These are phyloP conservation scores for Coelopa pilipes DNA, from an alignment of 2,888 invertebrate species.

Conservation along the genomic window DNA sequence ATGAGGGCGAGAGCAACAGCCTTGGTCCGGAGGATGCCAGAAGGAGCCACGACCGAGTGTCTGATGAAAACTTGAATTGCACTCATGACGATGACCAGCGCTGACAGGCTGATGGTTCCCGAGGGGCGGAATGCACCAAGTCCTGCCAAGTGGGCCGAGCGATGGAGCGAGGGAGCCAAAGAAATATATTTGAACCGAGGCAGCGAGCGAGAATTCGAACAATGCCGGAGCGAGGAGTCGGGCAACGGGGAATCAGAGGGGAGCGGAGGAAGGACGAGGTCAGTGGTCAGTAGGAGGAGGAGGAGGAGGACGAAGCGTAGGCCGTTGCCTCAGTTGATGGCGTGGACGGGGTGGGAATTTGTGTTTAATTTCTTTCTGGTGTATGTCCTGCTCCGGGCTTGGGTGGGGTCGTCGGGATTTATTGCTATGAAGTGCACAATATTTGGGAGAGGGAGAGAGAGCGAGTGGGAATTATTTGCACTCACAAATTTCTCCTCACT, in stretches of 20 bases:
- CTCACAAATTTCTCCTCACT: too few relatives aligned
- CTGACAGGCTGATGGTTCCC: conserved; percentile 27
- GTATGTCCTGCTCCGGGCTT: conserved; percentile 16
- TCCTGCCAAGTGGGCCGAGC: background rate
- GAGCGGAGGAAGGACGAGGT: too few relatives aligned
- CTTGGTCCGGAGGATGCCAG: background rate
- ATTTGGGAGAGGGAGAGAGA: background rate
- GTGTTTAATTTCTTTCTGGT: conserved; percentile 28
- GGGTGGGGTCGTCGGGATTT: conserved; percentile 16
- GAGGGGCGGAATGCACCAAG: background rate
- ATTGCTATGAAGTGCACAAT: background rate
- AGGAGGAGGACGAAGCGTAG: too few relatives aligned
- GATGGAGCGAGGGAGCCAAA: background rate
- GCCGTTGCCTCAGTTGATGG: too few relatives aligned
- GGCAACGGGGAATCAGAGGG: background rate
- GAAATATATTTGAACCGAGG: background rate
- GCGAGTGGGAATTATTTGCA: too few relatives aligned
- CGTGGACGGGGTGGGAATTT: background rate
- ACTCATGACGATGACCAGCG: conserved; percentile 27
- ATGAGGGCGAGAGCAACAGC: background rate
- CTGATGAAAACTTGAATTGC: conserved; percentile 24
- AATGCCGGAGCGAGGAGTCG: background rate
- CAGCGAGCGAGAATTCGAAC: background rate
- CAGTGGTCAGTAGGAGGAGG: too few relatives aligned
- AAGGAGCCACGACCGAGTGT: background rate